A percentile compares a stretch with the other conserved stretches of the same genome.
phyloP scores from a whole-genome alignment of 2,888 invertebrate species.

The Caenorhabditis afra region DNA sequence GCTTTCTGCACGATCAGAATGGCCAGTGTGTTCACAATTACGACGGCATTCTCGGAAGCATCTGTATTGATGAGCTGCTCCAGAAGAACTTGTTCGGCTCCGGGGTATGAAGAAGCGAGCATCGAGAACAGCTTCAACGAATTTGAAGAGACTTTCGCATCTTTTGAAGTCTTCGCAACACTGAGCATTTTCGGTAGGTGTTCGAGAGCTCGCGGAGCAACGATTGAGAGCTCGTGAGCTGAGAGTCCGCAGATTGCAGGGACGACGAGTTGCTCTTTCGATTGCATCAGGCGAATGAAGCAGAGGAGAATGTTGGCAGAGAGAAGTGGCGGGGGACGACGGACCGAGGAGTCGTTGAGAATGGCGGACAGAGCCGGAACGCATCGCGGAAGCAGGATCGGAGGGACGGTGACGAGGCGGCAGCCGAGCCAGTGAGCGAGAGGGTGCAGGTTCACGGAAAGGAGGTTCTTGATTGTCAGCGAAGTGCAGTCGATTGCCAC shows the following conservation, averaged over 20 bases:
- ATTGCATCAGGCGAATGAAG: slow-evolving; percentile 69
- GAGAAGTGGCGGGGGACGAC: slow-evolving; percentile 69
- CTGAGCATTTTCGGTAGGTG: slow-evolving; percentile 56
- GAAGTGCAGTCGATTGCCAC: slow-evolving; percentile 75
- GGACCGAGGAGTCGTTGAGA: slow-evolving; percentile 60
- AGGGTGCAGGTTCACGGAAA: slow-evolving; percentile 67
- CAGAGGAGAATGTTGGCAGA: slow-evolving; percentile 72
- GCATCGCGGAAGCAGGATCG: slow-evolving; percentile 73
- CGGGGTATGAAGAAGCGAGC: slow-evolving; percentile 48
- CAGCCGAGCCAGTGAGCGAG: slow-evolving; percentile 77
- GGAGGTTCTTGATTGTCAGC: slow-evolving; percentile 70
- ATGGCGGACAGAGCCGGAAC: slow-evolving; percentile 73
- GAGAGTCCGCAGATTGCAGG: slow-evolving; percentile 56
- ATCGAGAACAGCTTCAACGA: slow-evolving; percentile 60
- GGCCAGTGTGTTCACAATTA: slow-evolving; percentile 75
- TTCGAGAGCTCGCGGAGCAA: slow-evolving; percentile 71
- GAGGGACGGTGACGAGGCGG: slow-evolving; percentile 68
- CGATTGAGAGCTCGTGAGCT: slow-evolving; percentile 57
- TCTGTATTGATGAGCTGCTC: slow-evolving; percentile 57
- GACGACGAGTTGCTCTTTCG: slow-evolving; percentile 62
- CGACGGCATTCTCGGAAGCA: slow-evolving; percentile 57
- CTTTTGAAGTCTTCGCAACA: slow-evolving; percentile 24
- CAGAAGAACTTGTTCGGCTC: slow-evolving; percentile 61
- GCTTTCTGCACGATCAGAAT: slow-evolving; percentile 75
- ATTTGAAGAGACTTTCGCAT: slow-evolving; percentile 25